Evolutionary conservation across 2,113 vertebrate species (phyloP).

Genomic region (Corythoichthys intestinalis): DNA sequence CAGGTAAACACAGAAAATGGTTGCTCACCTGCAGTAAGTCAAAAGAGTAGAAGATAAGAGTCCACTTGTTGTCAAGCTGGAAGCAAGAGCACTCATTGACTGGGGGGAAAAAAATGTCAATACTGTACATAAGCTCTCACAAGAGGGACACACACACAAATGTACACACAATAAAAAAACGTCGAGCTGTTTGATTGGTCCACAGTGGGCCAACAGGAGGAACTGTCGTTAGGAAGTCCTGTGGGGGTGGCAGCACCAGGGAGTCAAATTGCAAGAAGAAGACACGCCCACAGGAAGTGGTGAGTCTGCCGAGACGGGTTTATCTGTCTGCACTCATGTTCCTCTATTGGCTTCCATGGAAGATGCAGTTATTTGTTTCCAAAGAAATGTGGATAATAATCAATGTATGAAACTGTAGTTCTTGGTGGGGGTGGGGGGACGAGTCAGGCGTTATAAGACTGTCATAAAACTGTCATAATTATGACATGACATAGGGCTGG

Average conservation of each 20-base stretch:
- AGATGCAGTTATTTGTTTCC: no score
- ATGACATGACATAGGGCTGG: no score
- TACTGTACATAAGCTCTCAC: no score
- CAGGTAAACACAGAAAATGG: neutral
- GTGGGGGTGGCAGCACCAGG: neutral
- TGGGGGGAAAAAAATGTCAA: no score
- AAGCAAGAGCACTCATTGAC: no score
- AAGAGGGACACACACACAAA: neutral
- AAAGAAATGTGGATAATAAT: no score
- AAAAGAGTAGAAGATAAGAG: neutral
- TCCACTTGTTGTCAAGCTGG: neutral
- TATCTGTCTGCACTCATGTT: neutral
- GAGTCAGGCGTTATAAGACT: no score
- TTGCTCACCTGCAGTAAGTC: slow-evolving; percentile 31
- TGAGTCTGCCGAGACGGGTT: neutral
- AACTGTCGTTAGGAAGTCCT: neutral
- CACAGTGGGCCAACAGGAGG: slow-evolving; percentile 23
- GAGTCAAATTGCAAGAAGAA: neutral
- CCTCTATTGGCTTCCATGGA: no score
- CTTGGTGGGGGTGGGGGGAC: no score
- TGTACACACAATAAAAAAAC: neutral
- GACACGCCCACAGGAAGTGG: neutral
- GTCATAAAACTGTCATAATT: no score
- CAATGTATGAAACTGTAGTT: no score
- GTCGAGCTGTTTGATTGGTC: slow-evolving; percentile 24